phyloP scores from a whole-genome alignment of 2,888 invertebrate species.

The Lydus trimaculatus region DNA sequence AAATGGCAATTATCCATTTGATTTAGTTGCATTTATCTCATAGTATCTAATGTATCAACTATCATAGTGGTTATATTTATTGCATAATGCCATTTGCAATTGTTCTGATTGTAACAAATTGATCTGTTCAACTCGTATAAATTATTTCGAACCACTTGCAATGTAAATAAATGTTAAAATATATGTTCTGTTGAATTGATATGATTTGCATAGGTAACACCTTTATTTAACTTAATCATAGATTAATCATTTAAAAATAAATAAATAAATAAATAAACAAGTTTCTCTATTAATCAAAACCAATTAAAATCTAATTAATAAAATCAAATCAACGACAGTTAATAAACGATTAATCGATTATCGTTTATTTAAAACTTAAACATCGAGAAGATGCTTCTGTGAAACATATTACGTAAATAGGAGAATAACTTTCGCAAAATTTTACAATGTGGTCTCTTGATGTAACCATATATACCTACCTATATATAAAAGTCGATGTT shows the following conservation, averaged over 20 bases:
- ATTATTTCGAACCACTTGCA: conserved; percentile 7
- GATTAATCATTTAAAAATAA: neutral
- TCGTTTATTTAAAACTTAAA: neutral
- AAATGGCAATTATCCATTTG: conserved; percentile 2
- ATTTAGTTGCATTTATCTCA: neutral
- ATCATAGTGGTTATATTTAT: conserved; percentile 13
- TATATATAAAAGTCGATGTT: neutral
- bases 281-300: neutral
- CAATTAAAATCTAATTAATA: conserved; percentile 1
- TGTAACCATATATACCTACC: neutral
- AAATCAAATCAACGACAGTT: neutral
- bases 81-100: conserved; percentile 15
- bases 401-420: conserved; percentile 2
- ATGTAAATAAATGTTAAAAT: neutral
- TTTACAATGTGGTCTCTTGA: neutral
- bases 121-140: conserved; percentile 10
- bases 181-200: conserved; percentile 2
- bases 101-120: conserved; percentile 22
- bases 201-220: neutral
- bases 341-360: neutral
- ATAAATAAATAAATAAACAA: neutral
- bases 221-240: neutral
- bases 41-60: conserved; percentile 1
- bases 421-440: conserved; percentile 1
- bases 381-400: neutral